Conservation (phyloP, 2,113 vertebrate species). For the Chaenocephalus aceratus region DNA sequence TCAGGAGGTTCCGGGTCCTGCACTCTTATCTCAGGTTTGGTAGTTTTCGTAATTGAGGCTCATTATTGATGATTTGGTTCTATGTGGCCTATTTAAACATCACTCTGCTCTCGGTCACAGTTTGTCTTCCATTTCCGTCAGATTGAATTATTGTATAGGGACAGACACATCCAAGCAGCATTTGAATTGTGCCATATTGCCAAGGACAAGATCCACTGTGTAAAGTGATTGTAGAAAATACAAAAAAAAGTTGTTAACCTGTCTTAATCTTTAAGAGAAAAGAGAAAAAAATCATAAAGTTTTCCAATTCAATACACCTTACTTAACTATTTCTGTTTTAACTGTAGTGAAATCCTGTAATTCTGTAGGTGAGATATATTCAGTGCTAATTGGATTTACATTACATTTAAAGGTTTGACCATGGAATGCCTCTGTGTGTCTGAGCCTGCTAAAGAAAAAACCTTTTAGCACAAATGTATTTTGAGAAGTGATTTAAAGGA, state of each 20-base stretch:
- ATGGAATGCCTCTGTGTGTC: background rate
- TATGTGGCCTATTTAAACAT: constrained; percentile 43
- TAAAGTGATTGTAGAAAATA: no score
- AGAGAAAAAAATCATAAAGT: no score
- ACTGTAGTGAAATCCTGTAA: no score
- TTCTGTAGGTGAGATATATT: no score
- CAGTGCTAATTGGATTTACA: background rate
- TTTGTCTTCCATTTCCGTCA: background rate
- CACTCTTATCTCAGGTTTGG: constrained; percentile 3
- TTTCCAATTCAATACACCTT: no score
- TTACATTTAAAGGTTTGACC: background rate
- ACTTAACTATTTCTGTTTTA: no score
- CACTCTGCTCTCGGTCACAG: background rate
- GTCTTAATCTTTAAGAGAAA: no score
- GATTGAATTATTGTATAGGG: no score
- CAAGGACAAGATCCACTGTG: no score
- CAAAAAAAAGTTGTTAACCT: no score
- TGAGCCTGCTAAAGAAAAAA: constrained; percentile 2
- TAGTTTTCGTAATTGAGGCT: constrained; percentile 44
- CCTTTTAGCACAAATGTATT: constrained; percentile 10
- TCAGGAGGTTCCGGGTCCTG: background rate
- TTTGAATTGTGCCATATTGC: no score
- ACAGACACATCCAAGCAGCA: no score
- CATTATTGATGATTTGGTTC: constrained; percentile 48
- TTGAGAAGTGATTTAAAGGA: constrained; percentile 25